phyloP scores from a whole-genome alignment of 2,113 vertebrate genomes.

The Actenoides lindsayi region DNA sequence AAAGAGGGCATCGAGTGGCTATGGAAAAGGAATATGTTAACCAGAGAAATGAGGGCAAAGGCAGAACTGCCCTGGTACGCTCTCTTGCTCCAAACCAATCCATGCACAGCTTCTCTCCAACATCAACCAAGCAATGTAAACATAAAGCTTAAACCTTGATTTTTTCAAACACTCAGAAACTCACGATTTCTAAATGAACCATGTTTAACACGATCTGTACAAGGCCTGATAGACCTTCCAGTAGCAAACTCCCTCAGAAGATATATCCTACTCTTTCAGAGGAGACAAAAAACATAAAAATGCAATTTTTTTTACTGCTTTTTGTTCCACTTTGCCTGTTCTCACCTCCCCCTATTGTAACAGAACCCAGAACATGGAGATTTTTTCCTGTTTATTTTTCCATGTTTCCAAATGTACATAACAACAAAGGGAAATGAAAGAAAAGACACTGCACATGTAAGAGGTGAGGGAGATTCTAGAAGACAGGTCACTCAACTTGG shows the following conservation, averaged over 20 bases:
- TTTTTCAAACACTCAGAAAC: background rate
- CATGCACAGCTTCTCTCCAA: background rate
- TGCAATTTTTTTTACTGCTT: background rate
- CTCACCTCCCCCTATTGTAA: background rate
- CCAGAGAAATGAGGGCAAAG: background rate
- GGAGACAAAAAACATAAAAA: background rate
- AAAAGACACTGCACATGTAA: background rate
- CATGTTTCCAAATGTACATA: background rate
- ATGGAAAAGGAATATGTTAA: background rate
- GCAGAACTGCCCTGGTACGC: background rate
- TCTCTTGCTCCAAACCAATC: background rate
- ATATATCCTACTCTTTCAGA: background rate
- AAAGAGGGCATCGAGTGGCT: background rate
- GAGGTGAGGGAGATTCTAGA: background rate
- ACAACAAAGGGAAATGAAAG: background rate
- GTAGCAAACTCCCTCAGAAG: background rate
- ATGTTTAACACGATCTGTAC: background rate
- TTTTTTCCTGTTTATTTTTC: background rate
- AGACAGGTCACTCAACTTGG: background rate
- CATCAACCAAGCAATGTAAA: background rate
- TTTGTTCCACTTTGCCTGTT: background rate
- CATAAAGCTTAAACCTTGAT: background rate
- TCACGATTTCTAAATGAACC: background rate
- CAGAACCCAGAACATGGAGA: background rate
- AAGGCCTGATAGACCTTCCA: background rate